Conservation (phyloP, 1,140 invertebrate genomes). For the Caenorhabditis inopinata region DNA sequence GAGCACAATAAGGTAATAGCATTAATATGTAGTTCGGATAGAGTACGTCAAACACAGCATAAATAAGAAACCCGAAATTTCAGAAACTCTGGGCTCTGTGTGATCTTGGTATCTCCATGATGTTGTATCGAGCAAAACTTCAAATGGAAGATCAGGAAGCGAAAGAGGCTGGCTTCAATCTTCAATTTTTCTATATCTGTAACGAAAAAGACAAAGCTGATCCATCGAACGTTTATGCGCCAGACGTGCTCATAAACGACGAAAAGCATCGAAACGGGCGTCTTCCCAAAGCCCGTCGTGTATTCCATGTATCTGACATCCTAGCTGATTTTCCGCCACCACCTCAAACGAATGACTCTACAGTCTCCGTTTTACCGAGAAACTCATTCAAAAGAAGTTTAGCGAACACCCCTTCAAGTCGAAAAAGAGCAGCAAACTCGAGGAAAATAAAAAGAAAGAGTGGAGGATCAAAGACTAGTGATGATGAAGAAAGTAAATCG, state of each 20-base stretch:
- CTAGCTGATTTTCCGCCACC: background rate
- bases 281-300: background rate
- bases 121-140: conserved; percentile 14
- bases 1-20: background rate
- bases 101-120: conserved; percentile 9
- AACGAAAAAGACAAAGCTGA: background rate
- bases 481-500: background rate
- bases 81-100: conserved; percentile 9
- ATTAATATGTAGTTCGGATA: too few species aligned
- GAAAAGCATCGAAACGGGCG: background rate
- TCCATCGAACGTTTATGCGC: background rate
- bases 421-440: background rate
- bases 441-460: background rate
- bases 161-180: background rate
- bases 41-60: too few species aligned
- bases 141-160: conserved; percentile 20
- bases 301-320: background rate
- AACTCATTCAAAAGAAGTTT: background rate
- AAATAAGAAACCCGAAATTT: too few species aligned
- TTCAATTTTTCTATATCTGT: conserved; percentile 15
- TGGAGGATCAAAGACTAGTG: background rate
- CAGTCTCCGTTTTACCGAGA: background rate
- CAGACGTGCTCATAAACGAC: background rate
- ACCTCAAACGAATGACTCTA: background rate
- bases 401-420: background rate